phyloP scores from a whole-genome alignment of 2,113 vertebrate species.

The Cranoglanis bouderius region DNA sequence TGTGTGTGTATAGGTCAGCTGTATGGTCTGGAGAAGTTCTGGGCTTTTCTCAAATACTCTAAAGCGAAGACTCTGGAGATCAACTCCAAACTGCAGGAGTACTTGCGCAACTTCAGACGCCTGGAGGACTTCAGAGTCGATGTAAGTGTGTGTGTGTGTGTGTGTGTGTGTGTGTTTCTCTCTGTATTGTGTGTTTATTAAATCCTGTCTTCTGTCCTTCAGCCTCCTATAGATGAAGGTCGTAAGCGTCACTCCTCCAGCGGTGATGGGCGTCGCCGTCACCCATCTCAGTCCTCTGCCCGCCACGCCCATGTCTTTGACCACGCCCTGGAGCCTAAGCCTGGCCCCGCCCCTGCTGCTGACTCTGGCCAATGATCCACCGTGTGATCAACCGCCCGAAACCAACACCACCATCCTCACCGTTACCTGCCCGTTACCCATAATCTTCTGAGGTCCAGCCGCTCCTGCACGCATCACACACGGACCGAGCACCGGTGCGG shows the following conservation, averaged over 20 bases:
- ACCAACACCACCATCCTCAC: conserved; percentile 65
- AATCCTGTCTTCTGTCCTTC: conserved; percentile 3
- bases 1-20: conserved; percentile 81
- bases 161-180: not conserved
- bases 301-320: conserved; percentile 72
- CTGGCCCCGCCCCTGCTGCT: conserved; percentile 71
- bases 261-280: conserved; percentile 86
- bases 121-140: conserved; percentile 98
- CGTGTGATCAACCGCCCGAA: conserved; percentile 68
- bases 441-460: conserved; percentile 40
- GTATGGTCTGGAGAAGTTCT: conserved; percentile 98
- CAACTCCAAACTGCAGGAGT: conserved; percentile 90
- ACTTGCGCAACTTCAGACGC: conserved; percentile 92
- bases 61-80: conserved; percentile 97
- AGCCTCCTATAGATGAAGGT: conserved; percentile 96
- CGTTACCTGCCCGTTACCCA: not conserved
- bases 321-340: conserved; percentile 67
- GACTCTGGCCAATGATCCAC: conserved; percentile 76
- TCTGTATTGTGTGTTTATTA: conserved; percentile 54
- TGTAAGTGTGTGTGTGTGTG: conserved; percentile 74
- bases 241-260: conserved; percentile 84
- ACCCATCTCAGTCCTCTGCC: conserved; percentile 85
- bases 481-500: conserved; percentile 15
- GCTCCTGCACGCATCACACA: conserved; percentile 49
- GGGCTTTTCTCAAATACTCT: conserved; percentile 99